Percentiles rank a stretch among this genome's conserved stretches.
phyloP scores from a whole-genome alignment of 1,140 invertebrate genomes.

The Cyrtorhinus lividipennis region DNA sequence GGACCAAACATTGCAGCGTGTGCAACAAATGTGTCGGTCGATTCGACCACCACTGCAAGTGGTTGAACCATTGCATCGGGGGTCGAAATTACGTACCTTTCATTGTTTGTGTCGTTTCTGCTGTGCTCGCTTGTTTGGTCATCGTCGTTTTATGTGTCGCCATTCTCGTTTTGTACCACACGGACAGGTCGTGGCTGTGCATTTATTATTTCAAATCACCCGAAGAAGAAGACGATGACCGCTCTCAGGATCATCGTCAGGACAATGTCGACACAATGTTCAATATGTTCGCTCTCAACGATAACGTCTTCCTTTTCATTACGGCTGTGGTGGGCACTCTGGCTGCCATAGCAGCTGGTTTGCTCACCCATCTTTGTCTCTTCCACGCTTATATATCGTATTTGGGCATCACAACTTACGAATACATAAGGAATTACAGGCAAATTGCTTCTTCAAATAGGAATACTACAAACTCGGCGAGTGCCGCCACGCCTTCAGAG shows the following conservation, averaged over 20 bases:
- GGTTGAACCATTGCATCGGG: constrained; percentile 94
- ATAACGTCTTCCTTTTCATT: constrained; percentile 31
- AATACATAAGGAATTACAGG: constrained; percentile 58
- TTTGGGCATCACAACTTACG: constrained; percentile 75
- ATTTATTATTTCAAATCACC: constrained; percentile 18
- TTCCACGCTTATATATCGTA: constrained; percentile 79
- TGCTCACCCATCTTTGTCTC: constrained; percentile 74
- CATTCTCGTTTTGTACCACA: constrained; percentile 47
- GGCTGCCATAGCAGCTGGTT: constrained; percentile 54
- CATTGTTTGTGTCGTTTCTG: constrained; percentile 69
- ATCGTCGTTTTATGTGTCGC: constrained; percentile 50
- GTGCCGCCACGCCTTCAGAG: constrained; percentile 7
- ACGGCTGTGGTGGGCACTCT: constrained; percentile 48
- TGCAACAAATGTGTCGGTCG: constrained; percentile 92
- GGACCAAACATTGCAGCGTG: constrained; percentile 86
- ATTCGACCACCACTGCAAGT: constrained; percentile 95
- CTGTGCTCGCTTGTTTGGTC: constrained; percentile 54
- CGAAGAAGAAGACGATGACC: constrained; percentile 22
- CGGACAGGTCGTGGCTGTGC: constrained; percentile 37
- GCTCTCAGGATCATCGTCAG: constrained; percentile 19
- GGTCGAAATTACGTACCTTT: constrained; percentile 78
- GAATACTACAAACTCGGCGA: constrained; percentile 9
- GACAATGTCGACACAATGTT: constrained; percentile 17
- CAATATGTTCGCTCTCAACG: constrained; percentile 25
- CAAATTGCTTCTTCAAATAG: constrained; percentile 20